phyloP scores from a whole-genome alignment of 2,797 vertebrate species.

The Australoheros facetus region DNA sequence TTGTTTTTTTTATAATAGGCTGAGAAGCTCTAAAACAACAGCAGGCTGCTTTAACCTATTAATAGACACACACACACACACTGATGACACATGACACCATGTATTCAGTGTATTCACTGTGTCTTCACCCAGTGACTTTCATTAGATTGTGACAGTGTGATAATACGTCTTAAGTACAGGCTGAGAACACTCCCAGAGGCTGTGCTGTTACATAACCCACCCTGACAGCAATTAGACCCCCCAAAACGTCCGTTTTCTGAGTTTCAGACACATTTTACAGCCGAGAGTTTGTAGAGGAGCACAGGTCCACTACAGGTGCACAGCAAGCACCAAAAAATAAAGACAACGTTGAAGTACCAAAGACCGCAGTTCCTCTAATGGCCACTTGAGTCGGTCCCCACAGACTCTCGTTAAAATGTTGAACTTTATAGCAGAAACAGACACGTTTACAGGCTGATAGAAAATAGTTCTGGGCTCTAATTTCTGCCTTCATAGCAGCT shows the following conservation, averaged over 20 bases:
- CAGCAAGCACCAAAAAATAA: background rate
- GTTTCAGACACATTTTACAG: background rate
- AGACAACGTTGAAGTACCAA: background rate
- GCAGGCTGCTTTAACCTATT: background rate
- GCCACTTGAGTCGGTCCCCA: rapidly evolving
- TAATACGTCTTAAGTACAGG: background rate
- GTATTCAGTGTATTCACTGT: conserved; percentile 5
- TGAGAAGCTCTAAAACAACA: background rate
- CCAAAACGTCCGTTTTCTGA: rapidly evolving
- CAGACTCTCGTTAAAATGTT: rapidly evolving
- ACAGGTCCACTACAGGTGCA: background rate
- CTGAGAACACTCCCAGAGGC: background rate
- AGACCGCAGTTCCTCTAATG: background rate
- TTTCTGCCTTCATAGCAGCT: background rate
- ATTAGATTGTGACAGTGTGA: background rate
- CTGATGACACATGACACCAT: conserved; percentile 5
- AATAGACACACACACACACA: background rate
- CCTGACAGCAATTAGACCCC: background rate
- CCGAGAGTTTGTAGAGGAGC: background rate
- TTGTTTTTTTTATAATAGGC: background rate
- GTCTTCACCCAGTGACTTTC: background rate
- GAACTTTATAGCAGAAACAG: background rate
- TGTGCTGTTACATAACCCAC: background rate
- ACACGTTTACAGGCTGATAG: background rate
- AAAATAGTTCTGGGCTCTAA: rapidly evolving